A percentile compares a stretch with the other conserved stretches of the same genome.
Conservation (phyloP, 2,888 invertebrate genomes). For the Formica aserva region DNA sequence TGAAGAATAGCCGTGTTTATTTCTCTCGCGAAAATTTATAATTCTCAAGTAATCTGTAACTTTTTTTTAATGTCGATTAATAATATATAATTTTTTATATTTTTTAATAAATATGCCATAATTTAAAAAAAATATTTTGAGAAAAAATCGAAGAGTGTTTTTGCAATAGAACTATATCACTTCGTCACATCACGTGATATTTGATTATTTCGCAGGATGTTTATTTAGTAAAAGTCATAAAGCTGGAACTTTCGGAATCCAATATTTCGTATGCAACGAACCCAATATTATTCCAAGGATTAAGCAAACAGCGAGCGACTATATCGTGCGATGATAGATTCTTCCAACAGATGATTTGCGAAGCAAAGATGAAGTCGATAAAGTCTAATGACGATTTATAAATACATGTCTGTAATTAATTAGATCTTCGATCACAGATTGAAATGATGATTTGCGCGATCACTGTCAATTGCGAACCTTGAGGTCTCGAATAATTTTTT, state of each 20-base stretch:
- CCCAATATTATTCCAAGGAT: slow-evolving; percentile 1
- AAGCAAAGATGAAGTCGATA: neutral
- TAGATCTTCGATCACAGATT: neutral
- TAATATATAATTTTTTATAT: neutral
- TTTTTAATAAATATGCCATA: neutral
- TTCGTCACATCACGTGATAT: neutral
- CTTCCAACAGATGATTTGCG: slow-evolving; percentile 15
- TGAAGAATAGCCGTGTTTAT: neutral
- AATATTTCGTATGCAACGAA: neutral
- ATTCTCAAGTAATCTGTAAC: too few relatives aligned
- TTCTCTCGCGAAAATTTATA: neutral
- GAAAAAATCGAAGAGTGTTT: neutral
- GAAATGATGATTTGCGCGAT: neutral
- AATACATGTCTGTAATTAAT: slow-evolving; percentile 1
- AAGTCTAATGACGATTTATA: slow-evolving; percentile 2
- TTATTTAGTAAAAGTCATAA: neutral
- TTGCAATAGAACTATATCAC: neutral
- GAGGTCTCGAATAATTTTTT: neutral
- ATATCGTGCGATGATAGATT: neutral
- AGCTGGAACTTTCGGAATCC: neutral
- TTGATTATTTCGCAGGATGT: neutral
- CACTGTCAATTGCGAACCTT: neutral
- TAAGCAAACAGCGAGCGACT: neutral
- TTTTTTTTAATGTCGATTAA: neutral
- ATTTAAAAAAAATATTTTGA: neutral